These are phyloP conservation scores for Ctenodactylus gundi DNA, from an alignment of 2,113 vertebrate genomes.

Conservation along the genomic window DNA sequence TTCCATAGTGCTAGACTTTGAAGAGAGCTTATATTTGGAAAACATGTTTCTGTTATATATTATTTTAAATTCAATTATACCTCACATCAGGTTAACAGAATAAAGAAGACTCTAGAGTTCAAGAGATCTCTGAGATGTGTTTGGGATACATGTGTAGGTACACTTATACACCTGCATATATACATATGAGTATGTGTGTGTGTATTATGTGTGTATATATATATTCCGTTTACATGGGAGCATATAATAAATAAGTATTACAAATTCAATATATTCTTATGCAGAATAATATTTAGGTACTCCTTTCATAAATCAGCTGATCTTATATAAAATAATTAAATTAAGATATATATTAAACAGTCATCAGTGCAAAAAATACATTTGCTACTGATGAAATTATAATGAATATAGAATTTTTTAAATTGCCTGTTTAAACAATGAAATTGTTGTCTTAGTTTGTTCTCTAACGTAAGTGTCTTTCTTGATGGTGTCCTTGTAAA, in stretches of 20 bases:
- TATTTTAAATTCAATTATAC: not conserved
- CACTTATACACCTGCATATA: not conserved
- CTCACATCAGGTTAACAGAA: not conserved
- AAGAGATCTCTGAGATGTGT: too few relatives aligned
- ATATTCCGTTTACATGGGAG: too few relatives aligned
- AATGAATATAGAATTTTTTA: not conserved
- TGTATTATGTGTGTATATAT: too few relatives aligned
- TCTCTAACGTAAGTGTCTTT: not conserved
- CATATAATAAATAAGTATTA: not conserved
- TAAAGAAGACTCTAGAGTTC: not conserved
- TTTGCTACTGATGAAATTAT: not conserved
- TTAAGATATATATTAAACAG: not conserved
- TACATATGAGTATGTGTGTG: too few relatives aligned
- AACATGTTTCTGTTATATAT: not conserved
- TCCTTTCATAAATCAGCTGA: not conserved
- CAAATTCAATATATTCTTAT: not conserved
- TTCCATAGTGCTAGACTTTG: not conserved
- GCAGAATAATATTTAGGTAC: not conserved
- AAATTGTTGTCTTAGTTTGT: not conserved
- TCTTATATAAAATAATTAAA: slow-evolving; percentile 18
- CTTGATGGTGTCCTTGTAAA: not conserved
- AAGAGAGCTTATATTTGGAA: not conserved
- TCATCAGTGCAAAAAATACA: not conserved
- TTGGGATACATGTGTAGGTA: fast-evolving
- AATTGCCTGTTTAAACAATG: not conserved